Evolutionary conservation across 2,113 vertebrate genomes (phyloP).

Genomic region (Nannospalax galili): DNA sequence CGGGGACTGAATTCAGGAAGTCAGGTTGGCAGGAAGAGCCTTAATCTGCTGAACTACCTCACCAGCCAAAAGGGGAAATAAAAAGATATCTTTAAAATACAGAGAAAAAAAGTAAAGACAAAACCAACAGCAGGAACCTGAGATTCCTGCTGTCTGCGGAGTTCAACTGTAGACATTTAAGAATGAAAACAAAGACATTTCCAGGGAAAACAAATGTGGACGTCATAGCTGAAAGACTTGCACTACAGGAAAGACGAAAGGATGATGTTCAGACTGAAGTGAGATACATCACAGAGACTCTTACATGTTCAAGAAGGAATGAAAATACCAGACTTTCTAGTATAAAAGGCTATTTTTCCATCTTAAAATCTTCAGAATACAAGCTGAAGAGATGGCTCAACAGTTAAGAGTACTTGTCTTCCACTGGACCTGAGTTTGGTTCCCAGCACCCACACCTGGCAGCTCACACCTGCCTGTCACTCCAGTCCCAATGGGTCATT

Average conservation of each 20-base stretch:
- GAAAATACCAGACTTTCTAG: conserved; percentile 29
- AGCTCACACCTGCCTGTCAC: too few species aligned
- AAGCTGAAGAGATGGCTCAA: neutral
- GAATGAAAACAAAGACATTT: conserved; percentile 44
- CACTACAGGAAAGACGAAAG: neutral
- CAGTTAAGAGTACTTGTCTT: too few species aligned
- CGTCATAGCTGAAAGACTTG: neutral
- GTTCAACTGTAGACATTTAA: conserved; percentile 26
- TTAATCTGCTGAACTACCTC: neutral
- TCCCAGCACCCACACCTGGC: too few species aligned
- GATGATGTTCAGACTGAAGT: conserved; percentile 30
- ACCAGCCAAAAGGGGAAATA: neutral
- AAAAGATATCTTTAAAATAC: conserved; percentile 21
- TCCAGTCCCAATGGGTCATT: too few species aligned
- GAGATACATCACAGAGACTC: neutral
- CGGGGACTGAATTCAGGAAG: neutral
- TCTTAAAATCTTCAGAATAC: conserved; percentile 17
- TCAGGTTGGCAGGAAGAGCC: too few species aligned
- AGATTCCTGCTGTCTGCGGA: neutral
- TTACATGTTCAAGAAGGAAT: conserved; percentile 49
- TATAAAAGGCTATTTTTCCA: conserved; percentile 5
- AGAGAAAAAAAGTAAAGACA: neutral
- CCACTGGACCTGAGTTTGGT: too few species aligned
- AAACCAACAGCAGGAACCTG: neutral
- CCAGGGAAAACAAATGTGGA: neutral